Base-by-base conservation (phyloP, 2,113 vertebrate species). In the Siniperca chuatsi region DNA sequence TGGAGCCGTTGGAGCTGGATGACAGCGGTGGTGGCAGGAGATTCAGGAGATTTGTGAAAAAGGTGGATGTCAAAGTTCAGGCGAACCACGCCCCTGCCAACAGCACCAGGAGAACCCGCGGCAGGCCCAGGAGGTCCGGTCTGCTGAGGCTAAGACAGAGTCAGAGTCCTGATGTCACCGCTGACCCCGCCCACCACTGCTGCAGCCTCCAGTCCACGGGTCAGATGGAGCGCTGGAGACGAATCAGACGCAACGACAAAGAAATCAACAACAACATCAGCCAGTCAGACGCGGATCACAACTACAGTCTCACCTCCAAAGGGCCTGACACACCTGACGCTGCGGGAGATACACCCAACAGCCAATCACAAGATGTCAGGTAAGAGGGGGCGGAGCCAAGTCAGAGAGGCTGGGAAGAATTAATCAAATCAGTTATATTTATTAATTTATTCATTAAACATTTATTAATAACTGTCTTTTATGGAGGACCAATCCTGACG, bases 281-380 rank as follows among this genome's bases (percentile, higher is more conserved):
- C n/a, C 50, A 10, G 3, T 23, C 40, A 29, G 7, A 9, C 3
- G 15, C 5, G 83, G 40, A 79, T 7, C 77, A 85, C 71, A 75
- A 16, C 71, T 85, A 75, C 58, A 75, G 77, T 35, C 1, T 66
- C 50, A 4, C 2, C n/a, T 7, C 1, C 3, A 20, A 44, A 40
- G 40, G 1, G 40, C 40, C 21, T 4, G 35, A 37, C 35, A 37
- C 35, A 37, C 35, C 35, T 37, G 35, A 37, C 35, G 35, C 35
- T 4, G 35, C 3, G 2, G 35, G 35, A 21, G 16, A 50, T 23
- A 18, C 15, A 29, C 50, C 58, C 23, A 60, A 7, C 57, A 35
- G 66, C 72, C 78, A 76, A 80, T 76, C 50, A 71, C 52, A 81
- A 13, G 78, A 71, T 0, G 4, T 15, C 54, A 48, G 42, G 57